Evolutionary conservation across 2,113 vertebrate species (phyloP).

Genomic region (Halichoeres trimaculatus): DNA sequence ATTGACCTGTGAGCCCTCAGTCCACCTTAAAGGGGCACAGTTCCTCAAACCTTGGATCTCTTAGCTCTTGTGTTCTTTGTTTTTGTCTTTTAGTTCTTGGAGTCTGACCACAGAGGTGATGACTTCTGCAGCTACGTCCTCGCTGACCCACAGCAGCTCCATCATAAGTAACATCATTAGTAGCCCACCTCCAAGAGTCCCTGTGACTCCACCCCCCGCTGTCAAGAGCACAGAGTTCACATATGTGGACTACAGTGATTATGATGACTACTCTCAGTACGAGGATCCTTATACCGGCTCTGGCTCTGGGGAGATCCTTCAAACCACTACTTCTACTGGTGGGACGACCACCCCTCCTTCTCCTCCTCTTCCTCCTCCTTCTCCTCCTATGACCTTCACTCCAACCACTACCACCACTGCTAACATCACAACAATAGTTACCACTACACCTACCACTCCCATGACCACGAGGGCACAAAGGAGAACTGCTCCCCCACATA

Average conservation of each 20-base stretch:
- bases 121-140: constrained; percentile 4
- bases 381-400: too few species aligned
- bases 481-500: constrained; percentile 27
- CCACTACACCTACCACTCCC: not conserved
- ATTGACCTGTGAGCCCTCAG: too few species aligned
- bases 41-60: too few species aligned
- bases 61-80: not conserved
- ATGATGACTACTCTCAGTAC: constrained; percentile 33
- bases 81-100: constrained; percentile 35
- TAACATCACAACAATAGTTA: too few species aligned
- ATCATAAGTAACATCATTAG: constrained; percentile 17
- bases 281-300: not conserved
- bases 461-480: not conserved
- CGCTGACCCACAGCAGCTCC: constrained; percentile 8
- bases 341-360: not conserved
- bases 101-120: constrained; percentile 1
- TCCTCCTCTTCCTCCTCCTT: too few species aligned
- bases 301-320: not conserved
- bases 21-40: too few species aligned
- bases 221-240: constrained; percentile 53
- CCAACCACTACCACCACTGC: not conserved
- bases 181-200: constrained; percentile 1
- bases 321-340: not conserved
- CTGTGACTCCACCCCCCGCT: constrained; percentile 26
- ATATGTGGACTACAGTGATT: constrained; percentile 70